Base-by-base conservation (phyloP, 2,888 invertebrate genomes). In the Steinernema scapterisci region DNA sequence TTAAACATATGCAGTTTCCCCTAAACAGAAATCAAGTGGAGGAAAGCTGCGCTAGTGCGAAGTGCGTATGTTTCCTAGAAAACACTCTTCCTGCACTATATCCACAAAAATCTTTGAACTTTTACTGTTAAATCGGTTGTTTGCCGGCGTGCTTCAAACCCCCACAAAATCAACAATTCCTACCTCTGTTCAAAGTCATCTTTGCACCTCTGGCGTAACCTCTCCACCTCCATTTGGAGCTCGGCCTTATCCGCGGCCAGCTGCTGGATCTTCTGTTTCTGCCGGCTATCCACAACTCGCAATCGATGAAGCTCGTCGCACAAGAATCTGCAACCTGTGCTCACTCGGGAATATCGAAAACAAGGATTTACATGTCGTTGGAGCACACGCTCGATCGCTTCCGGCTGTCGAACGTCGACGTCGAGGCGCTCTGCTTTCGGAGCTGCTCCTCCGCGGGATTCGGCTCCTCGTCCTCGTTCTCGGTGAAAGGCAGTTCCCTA, bases 241-340 rank as follows among this genome's bases (percentile, higher is more conserved):
- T 82, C 78, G 44, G 82, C 78, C 48, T 81, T 79, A 46, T 82
- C 75, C n/a, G 46, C 48, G 9, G 70, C 74, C 45, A 83, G 52
- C 48, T 74, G 23, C 11, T 75, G 73, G 51, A 83, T 80, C 25
- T 73, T 72, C 72, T 71, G 80, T 63, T 86, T 86, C 76, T 86
- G 86, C 70, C 81, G 79, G 52, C 84, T 85, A 45, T 80, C 82
- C 16, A 85, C 78, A 27, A 78, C 76, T 11, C 83, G 63, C 31
- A 86, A 76, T 44, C 80, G 75, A 3, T 77, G 73, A 25, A 85
- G 72, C 75, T 86, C 85, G 52, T 84, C 81, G 51, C 71, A 76
- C 63, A 73, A 44, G 31, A 25, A 63, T 16, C 63, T 63, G 31
- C 9, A 63, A 13, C 27, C 25, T 7, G 31, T 13, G 54, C 54